These are phyloP conservation scores for Amphipoea lucens DNA, from an alignment of 2,888 invertebrate species.

Conservation along the genomic window DNA sequence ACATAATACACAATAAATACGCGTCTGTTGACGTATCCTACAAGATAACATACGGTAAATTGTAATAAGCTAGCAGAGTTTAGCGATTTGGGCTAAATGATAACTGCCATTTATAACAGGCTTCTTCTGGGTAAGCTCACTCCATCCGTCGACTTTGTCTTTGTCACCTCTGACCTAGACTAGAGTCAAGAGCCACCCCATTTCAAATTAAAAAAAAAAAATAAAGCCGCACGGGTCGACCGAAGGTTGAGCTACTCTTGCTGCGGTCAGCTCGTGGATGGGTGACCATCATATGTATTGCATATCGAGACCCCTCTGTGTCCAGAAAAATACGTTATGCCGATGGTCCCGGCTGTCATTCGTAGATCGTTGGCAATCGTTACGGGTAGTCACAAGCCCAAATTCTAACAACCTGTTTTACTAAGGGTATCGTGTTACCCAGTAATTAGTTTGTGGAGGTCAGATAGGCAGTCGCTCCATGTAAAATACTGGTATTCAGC, in stretches of 20 bases:
- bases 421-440: background rate
- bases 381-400: background rate
- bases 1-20: background rate
- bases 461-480: background rate
- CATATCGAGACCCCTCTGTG: background rate
- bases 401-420: background rate
- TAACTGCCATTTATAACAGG: background rate
- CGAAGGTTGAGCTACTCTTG: background rate
- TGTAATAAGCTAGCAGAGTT: background rate
- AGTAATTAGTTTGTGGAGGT: background rate
- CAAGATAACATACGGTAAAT: background rate
- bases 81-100: background rate
- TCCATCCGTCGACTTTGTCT: too few relatives aligned
- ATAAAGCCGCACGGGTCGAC: background rate
- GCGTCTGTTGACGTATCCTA: background rate
- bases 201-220: too few relatives aligned
- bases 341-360: background rate
- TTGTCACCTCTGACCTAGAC: too few relatives aligned
- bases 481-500: background rate
- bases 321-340: background rate
- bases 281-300: background rate
- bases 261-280: background rate
- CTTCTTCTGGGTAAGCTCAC: too few relatives aligned
- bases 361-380: background rate
- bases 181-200: too few relatives aligned